phyloP scores from a whole-genome alignment of 1,140 invertebrate species.

The Cherax destructor region DNA sequence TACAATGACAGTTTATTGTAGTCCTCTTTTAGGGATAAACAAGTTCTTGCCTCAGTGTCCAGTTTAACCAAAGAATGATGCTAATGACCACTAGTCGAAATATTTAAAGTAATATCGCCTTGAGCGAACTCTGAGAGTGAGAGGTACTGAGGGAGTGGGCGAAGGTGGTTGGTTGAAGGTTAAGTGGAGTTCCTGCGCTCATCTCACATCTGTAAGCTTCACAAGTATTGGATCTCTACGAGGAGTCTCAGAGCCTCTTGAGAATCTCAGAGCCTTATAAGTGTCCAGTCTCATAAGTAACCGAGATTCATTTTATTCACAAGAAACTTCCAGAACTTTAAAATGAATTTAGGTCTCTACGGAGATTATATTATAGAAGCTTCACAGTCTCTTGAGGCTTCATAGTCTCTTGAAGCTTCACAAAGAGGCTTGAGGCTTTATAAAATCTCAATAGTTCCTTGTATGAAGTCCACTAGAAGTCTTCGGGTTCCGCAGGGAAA shows the following conservation, averaged over 20 bases:
- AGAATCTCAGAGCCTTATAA: too few species aligned
- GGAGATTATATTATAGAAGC: too few species aligned
- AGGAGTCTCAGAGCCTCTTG: neutral
- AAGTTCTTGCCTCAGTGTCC: too few species aligned
- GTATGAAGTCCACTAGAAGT: too few species aligned
- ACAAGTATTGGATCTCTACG: neutral
- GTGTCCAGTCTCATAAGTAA: too few species aligned
- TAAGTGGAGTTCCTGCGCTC: neutral
- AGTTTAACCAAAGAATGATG: neutral
- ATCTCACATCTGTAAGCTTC: neutral
- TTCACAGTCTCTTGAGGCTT: too few species aligned
- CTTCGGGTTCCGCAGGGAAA: too few species aligned
- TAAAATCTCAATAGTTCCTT: neutral
- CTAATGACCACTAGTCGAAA: neutral
- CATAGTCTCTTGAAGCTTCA: neutral
- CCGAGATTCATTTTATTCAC: too few species aligned
- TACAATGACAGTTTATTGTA: neutral
- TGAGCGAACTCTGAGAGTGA: neutral
- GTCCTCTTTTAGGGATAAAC: too few species aligned
- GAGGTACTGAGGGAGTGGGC: neutral
- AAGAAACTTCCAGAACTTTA: too few species aligned
- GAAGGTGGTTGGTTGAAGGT: neutral
- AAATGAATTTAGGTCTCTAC: too few species aligned
- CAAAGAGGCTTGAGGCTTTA: neutral
- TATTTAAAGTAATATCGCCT: too few species aligned